Evolutionary conservation across 1,140 invertebrate genomes (phyloP), one percentile per base, ranked within the genome.

Genomic region (Colletes gigas): DNA sequence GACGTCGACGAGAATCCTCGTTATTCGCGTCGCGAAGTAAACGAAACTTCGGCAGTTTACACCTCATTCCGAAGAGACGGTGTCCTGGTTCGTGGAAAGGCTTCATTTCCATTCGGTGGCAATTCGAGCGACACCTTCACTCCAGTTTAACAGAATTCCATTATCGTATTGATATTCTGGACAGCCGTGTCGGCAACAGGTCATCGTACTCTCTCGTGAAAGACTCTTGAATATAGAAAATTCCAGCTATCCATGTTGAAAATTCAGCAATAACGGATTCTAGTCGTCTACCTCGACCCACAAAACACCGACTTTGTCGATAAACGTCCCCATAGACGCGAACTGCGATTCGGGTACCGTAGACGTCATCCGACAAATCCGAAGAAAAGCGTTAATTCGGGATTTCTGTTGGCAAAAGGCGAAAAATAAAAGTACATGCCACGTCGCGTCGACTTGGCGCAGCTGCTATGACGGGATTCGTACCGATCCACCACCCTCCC

Each of bases 381-480:
- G 5, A 3, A 19, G 59, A 19, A 73, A 7, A 15, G 6, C 5
- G 6, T 4, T 3, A 10, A 30, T 12, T 52, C 19, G 50, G 50
- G 19, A 62, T 63, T 62, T 15, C 7, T 19, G 44, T 8, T 15
- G 17, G 30, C 19, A 39, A 60, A 70, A 47, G 9, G 12, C 10
- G 17, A 17, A 39, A 59, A 69, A 74, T 41, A 44, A 77, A 84
- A 81, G 74, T 68, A 59, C 41, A 8, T 21, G n/a, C 39, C 39
- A 30, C 41, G 14, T 62, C 41, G 30, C 68, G 67, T 77, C 68
- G 78, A 57, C 59, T 72, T 67, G 71, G 57, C 50, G 68, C 68
- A 84, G 72, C 72, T 72, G 68, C 82, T 44, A 76, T 72, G 66
- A 74, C 60, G 55, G 54, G 66, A 30, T 14, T 57, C 68, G 21